These are phyloP conservation scores for Himalopsyche kuldschensis DNA, from an alignment of 2,888 invertebrate genomes.

Conservation along the genomic window DNA sequence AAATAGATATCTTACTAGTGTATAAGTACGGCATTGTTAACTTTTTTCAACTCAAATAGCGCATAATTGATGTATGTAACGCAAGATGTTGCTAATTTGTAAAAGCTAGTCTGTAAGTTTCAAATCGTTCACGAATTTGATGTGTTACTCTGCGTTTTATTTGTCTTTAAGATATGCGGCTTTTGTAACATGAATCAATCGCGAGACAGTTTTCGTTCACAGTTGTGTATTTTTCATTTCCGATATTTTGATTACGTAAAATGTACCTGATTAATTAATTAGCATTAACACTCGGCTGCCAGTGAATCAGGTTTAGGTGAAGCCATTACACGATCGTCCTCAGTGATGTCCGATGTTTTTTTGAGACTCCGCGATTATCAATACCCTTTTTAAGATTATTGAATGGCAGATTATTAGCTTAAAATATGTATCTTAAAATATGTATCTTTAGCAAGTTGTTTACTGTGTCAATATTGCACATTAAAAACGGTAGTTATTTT, in stretches of 20 bases:
- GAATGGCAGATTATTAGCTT: background rate
- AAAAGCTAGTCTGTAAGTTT: background rate
- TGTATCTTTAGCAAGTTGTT: no score
- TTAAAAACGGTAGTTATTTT: background rate
- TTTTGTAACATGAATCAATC: background rate
- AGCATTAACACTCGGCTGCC: background rate
- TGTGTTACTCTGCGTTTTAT: background rate
- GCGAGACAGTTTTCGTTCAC: background rate
- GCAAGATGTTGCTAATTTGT: background rate
- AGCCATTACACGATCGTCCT: background rate
- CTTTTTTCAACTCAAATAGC: conserved; percentile 3
- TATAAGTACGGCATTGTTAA: background rate
- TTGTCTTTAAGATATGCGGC: background rate
- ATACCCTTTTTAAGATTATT: background rate
- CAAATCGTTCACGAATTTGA: background rate
- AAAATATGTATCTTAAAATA: no score
- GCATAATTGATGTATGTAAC: background rate
- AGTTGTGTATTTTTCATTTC: background rate
- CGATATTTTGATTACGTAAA: background rate
- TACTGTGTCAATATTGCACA: no score
- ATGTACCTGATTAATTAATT: conserved; percentile 8
- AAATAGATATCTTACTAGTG: conserved; percentile 13
- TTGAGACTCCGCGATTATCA: no score
- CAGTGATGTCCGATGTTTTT: background rate
- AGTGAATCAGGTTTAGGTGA: background rate